Conservation (phyloP, 2,113 vertebrate genomes). For the Felis chaus region DNA sequence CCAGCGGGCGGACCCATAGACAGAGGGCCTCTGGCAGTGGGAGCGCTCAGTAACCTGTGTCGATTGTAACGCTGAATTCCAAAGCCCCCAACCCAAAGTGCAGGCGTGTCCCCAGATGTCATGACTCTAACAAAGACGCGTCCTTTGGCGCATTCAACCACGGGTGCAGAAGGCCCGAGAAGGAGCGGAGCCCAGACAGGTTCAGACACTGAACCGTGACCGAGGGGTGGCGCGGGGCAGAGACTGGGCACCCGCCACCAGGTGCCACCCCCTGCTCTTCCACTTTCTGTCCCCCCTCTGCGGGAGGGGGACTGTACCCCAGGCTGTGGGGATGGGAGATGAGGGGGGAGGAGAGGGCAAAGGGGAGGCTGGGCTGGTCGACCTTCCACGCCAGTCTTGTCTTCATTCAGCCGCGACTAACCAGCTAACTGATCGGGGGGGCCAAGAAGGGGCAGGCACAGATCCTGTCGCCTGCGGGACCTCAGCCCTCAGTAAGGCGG, state of each 20-base stretch:
- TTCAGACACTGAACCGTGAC: rapidly evolving
- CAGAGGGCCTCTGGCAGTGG: rapidly evolving
- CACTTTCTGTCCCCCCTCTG: not conserved
- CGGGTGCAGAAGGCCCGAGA: not conserved
- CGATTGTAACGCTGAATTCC: not conserved
- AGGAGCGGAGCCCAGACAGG: not conserved
- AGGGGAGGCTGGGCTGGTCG: rapidly evolving
- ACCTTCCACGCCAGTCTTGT: rapidly evolving
- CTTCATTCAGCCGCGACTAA: rapidly evolving
- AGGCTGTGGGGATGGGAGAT: not conserved
- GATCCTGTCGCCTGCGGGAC: rapidly evolving
- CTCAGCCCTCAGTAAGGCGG: rapidly evolving
- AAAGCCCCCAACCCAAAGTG: not conserved
- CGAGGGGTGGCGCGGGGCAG: rapidly evolving
- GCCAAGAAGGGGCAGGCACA: not conserved
- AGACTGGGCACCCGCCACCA: not conserved
- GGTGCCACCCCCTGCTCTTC: not conserved
- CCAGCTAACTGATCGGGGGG: too few species aligned
- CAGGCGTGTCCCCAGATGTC: not conserved
- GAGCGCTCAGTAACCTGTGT: rapidly evolving
- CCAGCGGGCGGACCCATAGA: rapidly evolving
- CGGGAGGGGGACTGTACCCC: rapidly evolving
- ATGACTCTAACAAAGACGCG: not conserved
- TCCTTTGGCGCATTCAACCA: not conserved
- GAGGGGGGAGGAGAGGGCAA: not conserved